phyloP scores from a whole-genome alignment of 2,888 invertebrate genomes.

The Agonopterix subpropinquella region DNA sequence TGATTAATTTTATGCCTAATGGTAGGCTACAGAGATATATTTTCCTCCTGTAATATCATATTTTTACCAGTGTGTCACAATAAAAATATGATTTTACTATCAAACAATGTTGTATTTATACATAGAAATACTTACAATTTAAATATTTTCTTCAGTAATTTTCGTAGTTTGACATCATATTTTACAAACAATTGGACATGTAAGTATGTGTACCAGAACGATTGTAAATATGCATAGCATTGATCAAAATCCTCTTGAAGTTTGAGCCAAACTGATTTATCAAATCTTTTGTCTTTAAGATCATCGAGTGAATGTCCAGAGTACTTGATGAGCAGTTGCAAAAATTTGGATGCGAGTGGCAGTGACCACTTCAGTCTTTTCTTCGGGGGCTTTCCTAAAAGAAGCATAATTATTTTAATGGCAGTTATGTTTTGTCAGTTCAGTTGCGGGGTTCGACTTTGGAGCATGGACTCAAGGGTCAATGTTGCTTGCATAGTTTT shows the following conservation, averaged over 20 bases:
- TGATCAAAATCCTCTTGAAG: conserved; percentile 40
- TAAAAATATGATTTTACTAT: too few relatives aligned
- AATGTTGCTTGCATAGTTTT: too few relatives aligned
- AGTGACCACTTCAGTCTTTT: conserved; percentile 43
- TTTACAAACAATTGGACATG: conserved; percentile 54
- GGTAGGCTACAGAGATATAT: too few relatives aligned
- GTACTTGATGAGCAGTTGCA: conserved; percentile 38
- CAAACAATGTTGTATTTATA: too few relatives aligned
- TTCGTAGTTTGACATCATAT: conserved; percentile 36
- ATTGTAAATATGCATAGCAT: conserved; percentile 31
- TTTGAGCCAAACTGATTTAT: conserved; percentile 42
- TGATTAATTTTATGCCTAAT: too few relatives aligned
- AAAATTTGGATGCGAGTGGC: conserved; percentile 37
- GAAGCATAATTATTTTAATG: too few relatives aligned
- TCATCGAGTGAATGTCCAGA: conserved; percentile 34
- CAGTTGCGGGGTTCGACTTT: too few relatives aligned
- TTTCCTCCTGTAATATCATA: too few relatives aligned
- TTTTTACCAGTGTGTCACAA: too few relatives aligned
- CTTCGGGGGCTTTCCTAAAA: too few relatives aligned
- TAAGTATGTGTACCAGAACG: conserved; percentile 44
- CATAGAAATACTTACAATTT: conserved; percentile 33
- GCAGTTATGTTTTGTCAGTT: too few relatives aligned
- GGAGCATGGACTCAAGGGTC: too few relatives aligned
- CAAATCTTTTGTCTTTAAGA: conserved; percentile 41
- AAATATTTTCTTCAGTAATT: conserved; percentile 33